phyloP scores from a whole-genome alignment of 2,797 vertebrate genomes.

The Acanthis flammea region DNA sequence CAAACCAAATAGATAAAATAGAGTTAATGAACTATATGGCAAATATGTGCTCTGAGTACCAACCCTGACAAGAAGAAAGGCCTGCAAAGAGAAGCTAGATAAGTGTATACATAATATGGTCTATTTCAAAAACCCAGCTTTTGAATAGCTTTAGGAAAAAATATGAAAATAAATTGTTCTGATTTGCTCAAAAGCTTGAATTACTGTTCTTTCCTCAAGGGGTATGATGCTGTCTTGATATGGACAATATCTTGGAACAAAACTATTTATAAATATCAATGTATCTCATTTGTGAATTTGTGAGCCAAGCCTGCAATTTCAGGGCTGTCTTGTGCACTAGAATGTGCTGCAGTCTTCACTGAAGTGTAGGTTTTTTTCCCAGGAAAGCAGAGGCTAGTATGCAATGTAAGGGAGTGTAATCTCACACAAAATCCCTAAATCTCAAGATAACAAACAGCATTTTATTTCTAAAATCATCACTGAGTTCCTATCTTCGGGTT shows the following conservation, averaged over 20 bases:
- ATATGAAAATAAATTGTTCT: neutral
- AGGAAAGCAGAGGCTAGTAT: neutral
- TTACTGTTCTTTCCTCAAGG: neutral
- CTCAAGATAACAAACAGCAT: neutral
- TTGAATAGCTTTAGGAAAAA: neutral
- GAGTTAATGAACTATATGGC: neutral
- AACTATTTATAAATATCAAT: neutral
- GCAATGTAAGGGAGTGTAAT: neutral
- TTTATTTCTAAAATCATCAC: neutral
- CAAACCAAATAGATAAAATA: neutral
- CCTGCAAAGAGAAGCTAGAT: neutral
- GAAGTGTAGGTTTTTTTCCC: neutral
- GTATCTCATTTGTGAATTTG: neutral
- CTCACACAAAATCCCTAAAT: neutral
- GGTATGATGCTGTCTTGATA: neutral
- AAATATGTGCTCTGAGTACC: neutral
- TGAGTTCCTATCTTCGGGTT: neutral
- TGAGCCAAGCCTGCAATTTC: neutral
- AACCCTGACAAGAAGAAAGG: neutral
- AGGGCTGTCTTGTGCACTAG: neutral
- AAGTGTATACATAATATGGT: neutral
- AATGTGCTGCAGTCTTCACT: neutral
- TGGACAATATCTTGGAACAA: neutral
- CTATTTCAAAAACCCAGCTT: neutral
- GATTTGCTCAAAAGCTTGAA: neutral